phyloP scores from a whole-genome alignment of 2,888 invertebrate genomes.

The Dorcus parallelipipedus region DNA sequence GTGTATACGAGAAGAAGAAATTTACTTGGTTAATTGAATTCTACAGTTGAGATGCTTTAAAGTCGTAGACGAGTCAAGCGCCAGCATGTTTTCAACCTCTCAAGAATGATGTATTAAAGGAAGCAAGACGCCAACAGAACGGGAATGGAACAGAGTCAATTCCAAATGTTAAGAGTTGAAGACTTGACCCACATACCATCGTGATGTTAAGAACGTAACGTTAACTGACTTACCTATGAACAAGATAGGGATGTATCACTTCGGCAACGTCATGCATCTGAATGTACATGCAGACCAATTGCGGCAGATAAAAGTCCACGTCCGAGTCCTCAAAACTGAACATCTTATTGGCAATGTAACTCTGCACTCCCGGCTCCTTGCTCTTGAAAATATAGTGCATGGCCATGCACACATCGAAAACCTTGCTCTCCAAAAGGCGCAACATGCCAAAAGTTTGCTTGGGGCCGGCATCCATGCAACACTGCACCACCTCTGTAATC shows the following conservation, averaged over 20 bases:
- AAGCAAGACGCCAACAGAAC: no score
- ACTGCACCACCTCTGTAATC: conserved; percentile 30
- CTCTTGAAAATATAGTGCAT: conserved; percentile 97
- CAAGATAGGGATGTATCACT: conserved; percentile 79
- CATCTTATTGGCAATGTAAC: conserved; percentile 96
- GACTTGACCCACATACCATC: no score
- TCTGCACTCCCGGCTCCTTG: conserved; percentile 96
- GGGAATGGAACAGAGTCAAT: no score
- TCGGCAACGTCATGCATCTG: conserved; percentile 97
- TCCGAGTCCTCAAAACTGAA: conserved; percentile 90
- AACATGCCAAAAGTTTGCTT: conserved; percentile 62
- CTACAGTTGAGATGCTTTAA: no score
- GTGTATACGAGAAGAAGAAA: no score
- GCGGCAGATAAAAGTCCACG: conserved; percentile 97
- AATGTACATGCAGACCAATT: conserved; percentile 97
- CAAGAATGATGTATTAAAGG: no score
- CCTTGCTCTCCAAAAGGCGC: conserved; percentile 93
- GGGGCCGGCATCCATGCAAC: conserved; percentile 5
- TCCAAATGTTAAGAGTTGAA: no score
- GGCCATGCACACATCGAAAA: conserved; percentile 98
- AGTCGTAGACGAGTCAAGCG: no score
- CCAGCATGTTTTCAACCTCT: no score
- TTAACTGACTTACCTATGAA: conserved; percentile 63
- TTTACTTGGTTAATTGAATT: no score
- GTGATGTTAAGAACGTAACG: no score